Conservation (phyloP, 2,797 vertebrate genomes). For the Poecilia picta region DNA sequence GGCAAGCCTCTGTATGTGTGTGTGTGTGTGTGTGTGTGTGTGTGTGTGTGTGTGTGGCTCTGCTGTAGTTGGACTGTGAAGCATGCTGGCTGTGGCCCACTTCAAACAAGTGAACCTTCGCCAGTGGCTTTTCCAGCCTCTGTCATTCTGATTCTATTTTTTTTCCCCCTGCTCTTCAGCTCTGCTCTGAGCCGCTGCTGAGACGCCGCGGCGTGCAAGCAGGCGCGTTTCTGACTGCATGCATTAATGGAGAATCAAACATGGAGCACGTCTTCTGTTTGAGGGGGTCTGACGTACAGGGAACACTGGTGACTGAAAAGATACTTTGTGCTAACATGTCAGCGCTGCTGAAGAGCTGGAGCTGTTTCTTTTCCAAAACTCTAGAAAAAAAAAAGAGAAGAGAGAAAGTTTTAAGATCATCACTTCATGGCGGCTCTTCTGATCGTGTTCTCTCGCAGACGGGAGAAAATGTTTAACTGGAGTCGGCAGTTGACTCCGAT, state of each 20-base stretch:
- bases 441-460: neutral
- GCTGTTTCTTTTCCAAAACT: neutral
- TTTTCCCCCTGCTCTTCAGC: conserved; percentile 55
- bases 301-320: neutral
- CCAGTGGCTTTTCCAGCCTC: conserved; percentile 81
- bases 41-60: neutral
- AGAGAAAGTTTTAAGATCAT: neutral
- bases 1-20: conserved; percentile 28
- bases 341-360: neutral
- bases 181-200: conserved; percentile 31
- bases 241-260: neutral
- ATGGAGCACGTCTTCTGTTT: neutral
- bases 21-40: conserved; percentile 20
- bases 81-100: conserved; percentile 62
- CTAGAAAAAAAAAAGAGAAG: too few species aligned
- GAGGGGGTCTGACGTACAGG: neutral
- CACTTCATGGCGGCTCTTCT: neutral
- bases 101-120: conserved; percentile 73
- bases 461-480: neutral
- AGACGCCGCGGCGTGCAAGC: neutral
- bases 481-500: neutral
- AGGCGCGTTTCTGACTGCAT: conserved; percentile 4
- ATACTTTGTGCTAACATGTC: neutral
- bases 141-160: conserved; percentile 82
- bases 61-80: conserved; percentile 39